Evolutionary conservation across 2,797 vertebrate genomes (phyloP).

Genomic region (Steatocranus sp.): DNA sequence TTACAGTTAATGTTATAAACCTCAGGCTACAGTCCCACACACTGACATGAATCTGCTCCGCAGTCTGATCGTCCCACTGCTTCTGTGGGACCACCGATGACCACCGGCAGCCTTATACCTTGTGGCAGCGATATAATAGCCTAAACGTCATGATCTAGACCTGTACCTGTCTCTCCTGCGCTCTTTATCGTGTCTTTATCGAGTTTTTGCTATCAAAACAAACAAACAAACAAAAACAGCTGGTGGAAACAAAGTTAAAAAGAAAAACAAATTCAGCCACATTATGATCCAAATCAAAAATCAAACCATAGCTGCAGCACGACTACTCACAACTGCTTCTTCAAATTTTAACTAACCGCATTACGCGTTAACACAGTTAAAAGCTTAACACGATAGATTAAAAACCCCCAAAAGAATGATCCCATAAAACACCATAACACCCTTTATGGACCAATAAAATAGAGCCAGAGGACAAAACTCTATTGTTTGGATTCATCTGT

Average conservation of each 20-base stretch:
- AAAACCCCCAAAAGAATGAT: background rate
- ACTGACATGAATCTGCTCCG: rapidly evolving
- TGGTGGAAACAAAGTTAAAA: background rate
- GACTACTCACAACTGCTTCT: background rate
- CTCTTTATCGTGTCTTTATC: no score
- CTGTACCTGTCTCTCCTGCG: background rate
- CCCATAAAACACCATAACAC: background rate
- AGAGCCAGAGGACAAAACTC: background rate
- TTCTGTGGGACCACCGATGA: background rate
- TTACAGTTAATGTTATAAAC: rapidly evolving
- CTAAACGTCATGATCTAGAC: background rate
- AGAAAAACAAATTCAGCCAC: background rate
- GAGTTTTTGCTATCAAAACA: background rate
- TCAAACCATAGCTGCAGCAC: background rate
- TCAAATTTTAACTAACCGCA: background rate
- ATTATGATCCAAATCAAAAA: background rate
- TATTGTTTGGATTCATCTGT: background rate
- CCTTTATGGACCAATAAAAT: background rate
- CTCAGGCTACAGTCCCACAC: background rate
- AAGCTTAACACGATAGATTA: background rate
- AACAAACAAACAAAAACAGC: background rate
- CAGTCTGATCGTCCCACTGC: background rate
- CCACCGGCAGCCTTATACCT: background rate
- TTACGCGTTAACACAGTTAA: background rate
- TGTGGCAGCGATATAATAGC: rapidly evolving